These are phyloP conservation scores for Brachyptera risi DNA, from an alignment of 2,888 invertebrate species.

Conservation along the genomic window DNA sequence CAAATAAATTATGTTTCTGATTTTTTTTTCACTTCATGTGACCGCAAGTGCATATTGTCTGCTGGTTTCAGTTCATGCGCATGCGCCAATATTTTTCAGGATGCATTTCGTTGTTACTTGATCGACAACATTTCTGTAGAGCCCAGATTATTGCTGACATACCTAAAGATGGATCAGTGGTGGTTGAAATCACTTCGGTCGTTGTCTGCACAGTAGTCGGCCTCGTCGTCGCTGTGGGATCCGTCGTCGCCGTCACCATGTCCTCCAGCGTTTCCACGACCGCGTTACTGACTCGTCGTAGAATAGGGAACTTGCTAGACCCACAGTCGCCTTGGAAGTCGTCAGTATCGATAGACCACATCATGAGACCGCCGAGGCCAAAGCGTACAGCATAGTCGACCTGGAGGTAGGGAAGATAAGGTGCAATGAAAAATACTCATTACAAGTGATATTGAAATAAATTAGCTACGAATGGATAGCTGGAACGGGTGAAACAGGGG, in stretches of 20 bases:
- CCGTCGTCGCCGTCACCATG: background rate
- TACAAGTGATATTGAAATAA: too few species aligned
- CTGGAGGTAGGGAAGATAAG: background rate
- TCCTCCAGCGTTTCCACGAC: conserved; percentile 28
- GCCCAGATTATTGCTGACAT: too few species aligned
- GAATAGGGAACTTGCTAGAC: conserved; percentile 36
- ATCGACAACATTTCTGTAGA: background rate
- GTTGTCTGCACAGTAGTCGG: background rate
- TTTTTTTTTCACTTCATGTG: too few species aligned
- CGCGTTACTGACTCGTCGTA: conserved; percentile 39
- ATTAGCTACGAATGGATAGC: background rate
- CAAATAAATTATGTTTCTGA: too few species aligned
- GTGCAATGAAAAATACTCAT: too few species aligned
- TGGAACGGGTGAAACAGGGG: too few species aligned
- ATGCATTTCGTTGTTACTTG: too few species aligned
- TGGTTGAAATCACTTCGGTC: background rate
- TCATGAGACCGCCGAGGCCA: conserved; percentile 41
- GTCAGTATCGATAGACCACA: conserved; percentile 44
- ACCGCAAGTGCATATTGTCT: too few species aligned
- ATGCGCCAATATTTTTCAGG: too few species aligned
- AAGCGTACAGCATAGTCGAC: conserved; percentile 35
- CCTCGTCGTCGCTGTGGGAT: background rate
- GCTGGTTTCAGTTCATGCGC: too few species aligned
- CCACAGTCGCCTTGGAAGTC: conserved; percentile 41
- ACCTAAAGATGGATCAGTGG: conserved; percentile 10